Conservation (phyloP, 2,888 invertebrate genomes). For the Keiferia lycopersicella region DNA sequence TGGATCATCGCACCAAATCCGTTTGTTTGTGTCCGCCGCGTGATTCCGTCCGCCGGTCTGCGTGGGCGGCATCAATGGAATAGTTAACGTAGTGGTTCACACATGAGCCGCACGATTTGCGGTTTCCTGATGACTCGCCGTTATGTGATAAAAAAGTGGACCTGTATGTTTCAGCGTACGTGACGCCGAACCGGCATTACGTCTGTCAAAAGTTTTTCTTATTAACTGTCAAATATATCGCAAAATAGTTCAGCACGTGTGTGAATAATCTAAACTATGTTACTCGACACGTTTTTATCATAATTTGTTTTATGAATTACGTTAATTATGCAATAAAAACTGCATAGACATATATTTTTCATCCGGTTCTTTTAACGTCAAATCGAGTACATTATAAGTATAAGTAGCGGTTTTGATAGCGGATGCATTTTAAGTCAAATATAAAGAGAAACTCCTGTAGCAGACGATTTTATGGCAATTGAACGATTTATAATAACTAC, state of each 20-base stretch:
- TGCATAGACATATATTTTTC: conserved; percentile 21
- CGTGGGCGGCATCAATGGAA: conserved; percentile 34
- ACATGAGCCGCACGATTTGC: too few species aligned
- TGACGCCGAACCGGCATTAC: too few species aligned
- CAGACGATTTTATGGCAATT: not conserved
- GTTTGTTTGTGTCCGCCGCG: conserved; percentile 26
- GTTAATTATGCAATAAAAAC: conserved; percentile 15
- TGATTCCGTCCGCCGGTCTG: not conserved
- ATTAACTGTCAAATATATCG: too few species aligned
- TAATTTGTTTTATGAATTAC: conserved; percentile 1
- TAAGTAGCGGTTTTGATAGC: not conserved
- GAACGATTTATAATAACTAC: not conserved
- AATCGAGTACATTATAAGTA: not conserved
- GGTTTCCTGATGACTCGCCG: too few species aligned
- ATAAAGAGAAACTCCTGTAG: not conserved
- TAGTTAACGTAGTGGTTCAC: not conserved
- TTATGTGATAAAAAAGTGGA: too few species aligned
- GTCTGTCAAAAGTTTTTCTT: too few species aligned
- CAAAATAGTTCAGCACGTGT: too few species aligned
- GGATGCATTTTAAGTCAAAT: conserved; percentile 2
- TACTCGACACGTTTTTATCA: conserved; percentile 22
- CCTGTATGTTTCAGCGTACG: too few species aligned
- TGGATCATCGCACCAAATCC: conserved; percentile 50
- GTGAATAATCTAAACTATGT: not conserved
- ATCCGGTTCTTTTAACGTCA: not conserved